These are phyloP conservation scores for Brachionus koreanus DNA, from an alignment of 1,140 invertebrate species.

Conservation along the genomic window DNA sequence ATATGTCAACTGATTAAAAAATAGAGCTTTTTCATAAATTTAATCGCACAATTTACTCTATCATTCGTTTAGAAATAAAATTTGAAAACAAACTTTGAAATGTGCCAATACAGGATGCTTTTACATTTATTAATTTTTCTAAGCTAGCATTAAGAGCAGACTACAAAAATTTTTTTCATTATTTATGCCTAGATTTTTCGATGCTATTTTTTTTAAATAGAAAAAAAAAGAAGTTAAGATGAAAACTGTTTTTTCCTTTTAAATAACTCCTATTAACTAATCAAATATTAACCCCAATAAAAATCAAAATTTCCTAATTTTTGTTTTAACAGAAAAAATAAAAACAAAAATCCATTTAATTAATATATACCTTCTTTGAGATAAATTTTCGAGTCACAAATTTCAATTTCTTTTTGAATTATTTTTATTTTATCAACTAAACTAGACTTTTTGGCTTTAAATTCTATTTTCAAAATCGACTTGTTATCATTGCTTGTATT, in stretches of 20 bases:
- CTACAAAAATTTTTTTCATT: neutral
- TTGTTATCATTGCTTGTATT: neutral
- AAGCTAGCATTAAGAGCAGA: neutral
- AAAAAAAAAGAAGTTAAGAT: neutral
- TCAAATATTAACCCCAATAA: neutral
- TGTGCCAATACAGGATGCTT: neutral
- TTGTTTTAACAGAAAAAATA: neutral
- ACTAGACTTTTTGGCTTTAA: neutral
- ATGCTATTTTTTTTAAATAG: neutral
- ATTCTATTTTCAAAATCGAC: neutral
- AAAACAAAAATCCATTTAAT: neutral
- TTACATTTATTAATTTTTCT: neutral
- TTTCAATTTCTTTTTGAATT: neutral
- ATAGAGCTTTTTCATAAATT: neutral
- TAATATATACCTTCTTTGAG: neutral
- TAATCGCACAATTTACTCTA: neutral
- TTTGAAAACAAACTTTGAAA: neutral
- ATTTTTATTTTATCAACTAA: neutral
- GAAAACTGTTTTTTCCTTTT: neutral
- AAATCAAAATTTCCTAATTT: neutral
- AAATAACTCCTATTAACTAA: neutral
- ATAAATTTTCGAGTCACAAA: slow-evolving; percentile 7
- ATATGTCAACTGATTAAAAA: too few species aligned
- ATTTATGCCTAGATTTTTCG: neutral
- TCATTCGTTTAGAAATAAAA: neutral